phyloP scores from a whole-genome alignment of 1,140 invertebrate genomes.

The Acromyrmex heyeri region DNA sequence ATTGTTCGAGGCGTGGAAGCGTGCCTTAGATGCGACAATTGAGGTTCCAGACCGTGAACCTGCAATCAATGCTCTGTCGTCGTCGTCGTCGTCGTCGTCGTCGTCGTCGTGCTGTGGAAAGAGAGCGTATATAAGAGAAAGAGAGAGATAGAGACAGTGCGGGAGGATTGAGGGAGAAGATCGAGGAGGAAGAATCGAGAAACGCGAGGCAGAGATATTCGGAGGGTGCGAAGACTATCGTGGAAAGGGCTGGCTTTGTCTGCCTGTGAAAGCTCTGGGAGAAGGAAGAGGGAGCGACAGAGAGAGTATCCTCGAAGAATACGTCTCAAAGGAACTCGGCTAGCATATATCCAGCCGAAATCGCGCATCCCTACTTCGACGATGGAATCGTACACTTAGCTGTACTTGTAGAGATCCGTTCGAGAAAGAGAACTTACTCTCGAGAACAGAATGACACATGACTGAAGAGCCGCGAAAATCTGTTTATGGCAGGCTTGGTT shows the following conservation, averaged over 20 bases:
- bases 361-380: constrained; percentile 70
- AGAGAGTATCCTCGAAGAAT: constrained; percentile 70
- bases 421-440: constrained; percentile 9
- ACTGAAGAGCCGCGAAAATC: neutral
- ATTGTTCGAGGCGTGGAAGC: constrained; percentile 84
- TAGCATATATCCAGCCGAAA: constrained; percentile 67
- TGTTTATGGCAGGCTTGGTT: neutral
- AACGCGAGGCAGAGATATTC: constrained; percentile 60
- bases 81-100: constrained; percentile 53
- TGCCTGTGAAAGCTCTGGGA: constrained; percentile 81
- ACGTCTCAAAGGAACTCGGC: constrained; percentile 73
- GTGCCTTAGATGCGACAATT: constrained; percentile 85
- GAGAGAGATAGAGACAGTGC: constrained; percentile 4
- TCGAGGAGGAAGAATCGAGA: constrained; percentile 56
- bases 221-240: constrained; percentile 72
- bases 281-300: constrained; percentile 71
- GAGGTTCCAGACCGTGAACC: constrained; percentile 85
- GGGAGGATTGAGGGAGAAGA: constrained; percentile 63
- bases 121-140: constrained; percentile 61
- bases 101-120: constrained; percentile 57
- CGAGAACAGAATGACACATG: neutral
- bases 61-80: constrained; percentile 84
- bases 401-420: constrained; percentile 54
- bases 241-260: constrained; percentile 83
- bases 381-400: constrained; percentile 49